phyloP scores from a whole-genome alignment of 2,888 invertebrate species.

The Ditylenchus weischeri region DNA sequence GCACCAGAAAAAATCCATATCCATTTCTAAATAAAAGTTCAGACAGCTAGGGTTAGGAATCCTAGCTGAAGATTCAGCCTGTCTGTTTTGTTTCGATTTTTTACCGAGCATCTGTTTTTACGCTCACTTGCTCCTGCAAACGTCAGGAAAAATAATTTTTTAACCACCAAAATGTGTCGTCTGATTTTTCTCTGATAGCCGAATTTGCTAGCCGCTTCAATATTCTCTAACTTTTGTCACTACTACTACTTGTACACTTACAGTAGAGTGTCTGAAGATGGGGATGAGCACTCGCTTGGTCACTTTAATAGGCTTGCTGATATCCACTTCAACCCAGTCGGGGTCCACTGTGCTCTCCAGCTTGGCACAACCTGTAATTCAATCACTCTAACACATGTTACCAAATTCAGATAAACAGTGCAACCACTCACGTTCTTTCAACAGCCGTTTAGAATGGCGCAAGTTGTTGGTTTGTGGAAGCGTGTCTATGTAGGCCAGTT shows the following conservation, averaged over 20 bases:
- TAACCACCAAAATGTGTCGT: too few species aligned
- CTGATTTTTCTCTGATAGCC: too few species aligned
- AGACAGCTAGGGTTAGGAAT: too few species aligned
- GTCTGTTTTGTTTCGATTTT: too few species aligned
- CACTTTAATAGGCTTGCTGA: constrained; percentile 50
- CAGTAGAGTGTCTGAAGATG: constrained; percentile 47
- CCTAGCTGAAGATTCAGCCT: too few species aligned
- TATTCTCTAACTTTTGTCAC: too few species aligned
- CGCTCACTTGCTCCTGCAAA: too few species aligned
- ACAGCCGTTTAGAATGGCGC: constrained; percentile 43
- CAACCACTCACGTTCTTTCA: constrained; percentile 21
- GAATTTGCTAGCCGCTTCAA: too few species aligned
- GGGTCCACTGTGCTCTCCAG: constrained; percentile 49
- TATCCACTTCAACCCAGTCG: constrained; percentile 56
- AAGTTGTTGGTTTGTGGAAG: constrained; percentile 41
- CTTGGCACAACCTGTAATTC: constrained; percentile 40
- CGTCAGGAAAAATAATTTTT: too few species aligned
- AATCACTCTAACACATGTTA: not conserved
- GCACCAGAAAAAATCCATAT: too few species aligned
- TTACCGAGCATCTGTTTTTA: too few species aligned
- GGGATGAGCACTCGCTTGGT: constrained; percentile 52
- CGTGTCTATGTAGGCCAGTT: constrained; percentile 43
- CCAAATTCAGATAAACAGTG: not conserved
- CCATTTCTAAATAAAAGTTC: too few species aligned
- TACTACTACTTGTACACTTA: constrained; percentile 17